Percentiles rank a stretch among this genome's conserved stretches.
phyloP scores from a whole-genome alignment of 2,113 vertebrate species.

The Cyprinus carpio region DNA sequence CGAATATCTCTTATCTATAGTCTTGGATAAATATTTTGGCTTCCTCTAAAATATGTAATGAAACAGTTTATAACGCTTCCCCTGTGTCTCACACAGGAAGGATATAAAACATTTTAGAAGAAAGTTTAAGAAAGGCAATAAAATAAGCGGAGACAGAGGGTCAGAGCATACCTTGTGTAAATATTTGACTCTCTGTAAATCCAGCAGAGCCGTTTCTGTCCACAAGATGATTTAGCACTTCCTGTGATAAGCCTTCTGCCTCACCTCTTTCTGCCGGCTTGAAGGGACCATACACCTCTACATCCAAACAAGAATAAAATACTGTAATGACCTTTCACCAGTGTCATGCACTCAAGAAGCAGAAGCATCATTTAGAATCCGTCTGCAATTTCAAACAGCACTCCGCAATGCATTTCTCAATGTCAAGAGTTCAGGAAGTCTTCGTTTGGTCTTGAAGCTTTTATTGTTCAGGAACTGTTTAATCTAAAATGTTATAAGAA shows the following conservation, averaged over 20 bases:
- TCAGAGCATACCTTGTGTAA: conserved; percentile 89
- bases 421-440: conserved; percentile 6
- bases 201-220: conserved; percentile 79
- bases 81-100: conserved; percentile 81
- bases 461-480: conserved; percentile 16
- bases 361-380: conserved; percentile 25
- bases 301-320: conserved; percentile 40
- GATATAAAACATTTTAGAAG: conserved; percentile 73
- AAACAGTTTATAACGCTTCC: conserved; percentile 87
- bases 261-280: conserved; percentile 57
- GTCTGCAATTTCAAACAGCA: conserved; percentile 31
- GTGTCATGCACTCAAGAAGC: conserved; percentile 32
- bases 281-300: conserved; percentile 32
- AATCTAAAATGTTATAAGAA: conserved; percentile 15
- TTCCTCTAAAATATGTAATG: conserved; percentile 85
- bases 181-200: conserved; percentile 91
- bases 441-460: background rate
- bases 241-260: conserved; percentile 70
- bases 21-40: conserved; percentile 89
- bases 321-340: conserved; percentile 38
- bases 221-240: conserved; percentile 77
- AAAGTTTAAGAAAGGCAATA: conserved; percentile 56
- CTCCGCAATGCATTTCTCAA: conserved; percentile 22
- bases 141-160: conserved; percentile 75
- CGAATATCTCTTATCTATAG: conserved; percentile 65